Conservation (phyloP, 2,113 vertebrate genomes). For the Carollia perspicillata region DNA sequence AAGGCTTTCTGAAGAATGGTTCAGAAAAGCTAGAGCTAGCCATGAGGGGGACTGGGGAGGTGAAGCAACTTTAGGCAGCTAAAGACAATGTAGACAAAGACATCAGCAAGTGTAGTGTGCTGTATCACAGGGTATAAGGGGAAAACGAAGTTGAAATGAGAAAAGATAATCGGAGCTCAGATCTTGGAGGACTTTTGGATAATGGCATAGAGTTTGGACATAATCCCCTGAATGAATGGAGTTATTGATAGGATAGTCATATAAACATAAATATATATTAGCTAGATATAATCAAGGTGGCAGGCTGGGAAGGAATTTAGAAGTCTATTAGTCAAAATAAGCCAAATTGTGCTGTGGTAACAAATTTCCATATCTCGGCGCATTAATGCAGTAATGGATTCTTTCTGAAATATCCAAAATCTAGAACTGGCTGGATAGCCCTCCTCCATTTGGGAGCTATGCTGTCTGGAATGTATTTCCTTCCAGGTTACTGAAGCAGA, state of each 20-base stretch:
- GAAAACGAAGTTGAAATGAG: not conserved
- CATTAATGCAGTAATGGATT: not conserved
- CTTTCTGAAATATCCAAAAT: not conserved
- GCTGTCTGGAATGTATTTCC: not conserved
- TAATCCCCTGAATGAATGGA: not conserved
- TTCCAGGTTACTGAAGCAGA: not conserved
- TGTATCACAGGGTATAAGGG: not conserved
- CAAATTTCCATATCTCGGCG: not conserved
- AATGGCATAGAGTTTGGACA: not conserved
- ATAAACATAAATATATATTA: not conserved
- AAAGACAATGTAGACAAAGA: not conserved
- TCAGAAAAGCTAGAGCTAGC: not conserved
- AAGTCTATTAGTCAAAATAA: not conserved
- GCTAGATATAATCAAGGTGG: not conserved
- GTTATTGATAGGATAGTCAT: not conserved
- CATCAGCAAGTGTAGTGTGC: not conserved
- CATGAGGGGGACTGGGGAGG: not conserved
- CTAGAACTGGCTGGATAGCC: not conserved
- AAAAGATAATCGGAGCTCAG: not conserved
- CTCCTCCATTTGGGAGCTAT: not conserved
- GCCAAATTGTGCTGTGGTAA: not conserved
- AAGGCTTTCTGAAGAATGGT: not conserved
- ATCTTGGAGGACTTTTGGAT: not conserved
- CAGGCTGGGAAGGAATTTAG: not conserved
- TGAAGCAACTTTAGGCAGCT: not conserved